phyloP scores from a whole-genome alignment of 2,888 invertebrate genomes.

The Philereme vetulata region DNA sequence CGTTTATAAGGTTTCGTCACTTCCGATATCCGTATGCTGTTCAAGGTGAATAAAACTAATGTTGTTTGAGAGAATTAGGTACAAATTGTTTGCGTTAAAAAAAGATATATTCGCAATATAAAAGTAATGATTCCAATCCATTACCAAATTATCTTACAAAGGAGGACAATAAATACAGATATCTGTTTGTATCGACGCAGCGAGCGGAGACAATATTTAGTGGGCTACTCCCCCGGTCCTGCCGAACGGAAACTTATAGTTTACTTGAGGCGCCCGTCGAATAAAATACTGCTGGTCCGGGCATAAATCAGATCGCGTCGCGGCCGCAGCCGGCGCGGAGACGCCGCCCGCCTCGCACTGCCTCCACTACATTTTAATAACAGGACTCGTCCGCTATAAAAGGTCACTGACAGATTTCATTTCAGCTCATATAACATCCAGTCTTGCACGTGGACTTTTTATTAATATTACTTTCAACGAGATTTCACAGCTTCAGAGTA shows the following conservation, averaged over 20 bases:
- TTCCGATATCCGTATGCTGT: slow-evolving; percentile 27
- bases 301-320: slow-evolving; percentile 80
- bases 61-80: slow-evolving; percentile 29
- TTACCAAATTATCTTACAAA: slow-evolving; percentile 78
- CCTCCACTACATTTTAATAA: slow-evolving; percentile 81
- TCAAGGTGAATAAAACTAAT: slow-evolving; percentile 39
- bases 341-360: slow-evolving; percentile 52
- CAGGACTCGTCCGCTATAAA: slow-evolving; percentile 69
- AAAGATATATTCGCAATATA: slow-evolving; percentile 49
- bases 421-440: slow-evolving; percentile 72
- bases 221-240: slow-evolving; percentile 79
- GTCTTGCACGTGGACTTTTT: slow-evolving; percentile 65
- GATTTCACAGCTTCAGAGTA: slow-evolving; percentile 12
- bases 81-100: slow-evolving; percentile 28
- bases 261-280: slow-evolving; percentile 82
- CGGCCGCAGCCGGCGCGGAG: slow-evolving; percentile 74
- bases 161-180: slow-evolving; percentile 78
- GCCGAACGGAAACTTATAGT: slow-evolving; percentile 83
- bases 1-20: slow-evolving; percentile 50
- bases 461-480: slow-evolving; percentile 51
- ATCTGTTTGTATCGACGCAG: slow-evolving; percentile 78
- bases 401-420: slow-evolving; percentile 81
- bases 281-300: slow-evolving; percentile 81
- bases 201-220: slow-evolving; percentile 81
- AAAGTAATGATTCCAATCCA: slow-evolving; percentile 73